Conservation (phyloP, 2,888 invertebrate species). For the Leucophenga maculata region DNA sequence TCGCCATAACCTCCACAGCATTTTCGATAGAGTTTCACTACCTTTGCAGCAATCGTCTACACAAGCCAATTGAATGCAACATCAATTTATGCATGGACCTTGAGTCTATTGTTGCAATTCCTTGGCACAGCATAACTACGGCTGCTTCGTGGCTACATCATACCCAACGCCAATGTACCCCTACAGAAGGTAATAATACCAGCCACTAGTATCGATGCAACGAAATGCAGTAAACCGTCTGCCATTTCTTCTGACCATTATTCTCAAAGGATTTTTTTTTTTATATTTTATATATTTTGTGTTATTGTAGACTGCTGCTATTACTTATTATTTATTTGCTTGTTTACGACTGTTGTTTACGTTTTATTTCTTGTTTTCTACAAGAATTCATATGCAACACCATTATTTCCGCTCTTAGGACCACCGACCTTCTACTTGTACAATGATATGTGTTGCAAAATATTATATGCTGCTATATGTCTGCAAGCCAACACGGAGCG, state of each 20-base stretch:
- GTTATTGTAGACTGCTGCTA: constrained; percentile 18
- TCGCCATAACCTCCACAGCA: too few relatives aligned
- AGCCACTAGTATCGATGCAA: too few relatives aligned
- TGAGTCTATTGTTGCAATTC: constrained; percentile 14
- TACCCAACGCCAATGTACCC: too few relatives aligned
- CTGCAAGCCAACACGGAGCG: constrained; percentile 28
- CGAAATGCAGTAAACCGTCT: too few relatives aligned
- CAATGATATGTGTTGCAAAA: constrained; percentile 30
- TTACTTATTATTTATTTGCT: constrained; percentile 53
- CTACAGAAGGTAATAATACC: too few relatives aligned
- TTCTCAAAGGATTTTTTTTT: not conserved
- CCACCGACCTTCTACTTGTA: too few relatives aligned
- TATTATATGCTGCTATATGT: constrained; percentile 30
- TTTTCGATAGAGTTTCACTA: too few relatives aligned
- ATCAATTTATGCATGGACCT: constrained; percentile 17
- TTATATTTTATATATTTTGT: not conserved
- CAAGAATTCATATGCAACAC: constrained; percentile 10
- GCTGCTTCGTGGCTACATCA: too few relatives aligned
- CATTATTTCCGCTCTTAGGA: constrained; percentile 12
- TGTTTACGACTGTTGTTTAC: constrained; percentile 46
- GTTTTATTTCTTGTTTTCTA: constrained; percentile 38
- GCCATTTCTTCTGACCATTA: not conserved
- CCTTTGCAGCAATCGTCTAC: too few relatives aligned
- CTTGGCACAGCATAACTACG: not conserved
- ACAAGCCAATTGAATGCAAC: not conserved